These are phyloP conservation scores for Andricus quercusramuli DNA, from an alignment of 2,888 invertebrate genomes.

Conservation along the genomic window DNA sequence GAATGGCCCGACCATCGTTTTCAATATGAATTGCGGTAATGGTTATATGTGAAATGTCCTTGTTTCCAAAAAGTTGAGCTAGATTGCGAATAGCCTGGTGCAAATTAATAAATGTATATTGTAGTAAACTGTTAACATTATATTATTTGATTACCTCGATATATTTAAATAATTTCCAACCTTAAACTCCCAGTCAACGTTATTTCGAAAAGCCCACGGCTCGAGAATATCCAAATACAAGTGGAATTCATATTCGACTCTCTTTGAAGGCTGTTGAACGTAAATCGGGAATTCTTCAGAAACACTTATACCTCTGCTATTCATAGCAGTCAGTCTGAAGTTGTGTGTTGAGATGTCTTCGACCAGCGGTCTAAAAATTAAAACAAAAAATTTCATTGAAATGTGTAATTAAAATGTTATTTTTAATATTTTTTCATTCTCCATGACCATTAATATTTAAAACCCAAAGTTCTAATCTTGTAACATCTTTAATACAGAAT, in stretches of 20 bases:
- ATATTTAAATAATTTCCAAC: slow-evolving; percentile 53
- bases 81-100: slow-evolving; percentile 74
- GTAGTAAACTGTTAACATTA: neutral
- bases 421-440: no score
- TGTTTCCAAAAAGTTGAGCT: slow-evolving; percentile 78
- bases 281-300: slow-evolving; percentile 88
- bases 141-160: neutral
- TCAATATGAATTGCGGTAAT: slow-evolving; percentile 84
- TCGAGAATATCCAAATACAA: slow-evolving; percentile 85
- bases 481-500: no score
- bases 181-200: slow-evolving; percentile 85
- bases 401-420: no score
- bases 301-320: slow-evolving; percentile 87
- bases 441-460: no score
- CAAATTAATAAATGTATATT: slow-evolving; percentile 4
- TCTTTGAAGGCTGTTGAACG: slow-evolving; percentile 90
- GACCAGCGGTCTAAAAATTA: slow-evolving; percentile 85
- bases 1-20: slow-evolving; percentile 83
- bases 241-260: slow-evolving; percentile 90
- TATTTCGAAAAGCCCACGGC: slow-evolving; percentile 82
- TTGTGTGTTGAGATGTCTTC: slow-evolving; percentile 90
- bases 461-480: no score
- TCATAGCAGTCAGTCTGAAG: slow-evolving; percentile 89
- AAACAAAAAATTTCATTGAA: neutral
- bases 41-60: slow-evolving; percentile 83